Evolutionary conservation across 2,888 invertebrate genomes (phyloP).

Genomic region (Mythimna lalbum): DNA sequence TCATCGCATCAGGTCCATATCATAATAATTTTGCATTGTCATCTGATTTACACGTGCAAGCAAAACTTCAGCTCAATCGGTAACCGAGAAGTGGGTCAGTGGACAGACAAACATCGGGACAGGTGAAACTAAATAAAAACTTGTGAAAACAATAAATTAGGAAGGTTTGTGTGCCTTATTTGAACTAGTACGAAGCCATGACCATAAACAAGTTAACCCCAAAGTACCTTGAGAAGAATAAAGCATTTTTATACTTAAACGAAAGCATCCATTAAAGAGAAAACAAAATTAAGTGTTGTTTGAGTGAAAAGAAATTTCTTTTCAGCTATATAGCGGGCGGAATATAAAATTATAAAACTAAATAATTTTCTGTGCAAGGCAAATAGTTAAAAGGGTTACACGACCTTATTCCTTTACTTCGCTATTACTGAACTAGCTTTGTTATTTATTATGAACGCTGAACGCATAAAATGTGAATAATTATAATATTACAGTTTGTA

Average conservation of each 20-base stretch:
- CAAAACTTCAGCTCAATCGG: too few species aligned
- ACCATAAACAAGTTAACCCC: conserved; percentile 20
- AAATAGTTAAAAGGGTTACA: conserved; percentile 22
- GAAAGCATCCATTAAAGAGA: conserved; percentile 47
- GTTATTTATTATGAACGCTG: neutral
- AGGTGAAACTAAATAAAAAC: too few species aligned
- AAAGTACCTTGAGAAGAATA: conserved; percentile 17
- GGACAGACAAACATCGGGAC: too few species aligned
- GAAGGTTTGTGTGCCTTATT: too few species aligned
- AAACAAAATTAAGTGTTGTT: conserved; percentile 35
- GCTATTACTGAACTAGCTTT: neutral
- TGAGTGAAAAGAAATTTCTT: conserved; percentile 41
- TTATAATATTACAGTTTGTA: neutral
- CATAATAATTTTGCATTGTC: too few species aligned
- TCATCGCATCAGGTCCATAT: too few species aligned
- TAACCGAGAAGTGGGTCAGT: too few species aligned
- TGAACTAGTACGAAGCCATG: too few species aligned
- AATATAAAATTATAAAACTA: conserved; percentile 42
- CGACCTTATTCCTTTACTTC: neutral
- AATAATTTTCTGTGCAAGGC: conserved; percentile 26
- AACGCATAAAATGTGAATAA: neutral
- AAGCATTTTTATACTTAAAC: conserved; percentile 25
- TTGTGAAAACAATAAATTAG: too few species aligned
- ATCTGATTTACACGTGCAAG: too few species aligned
- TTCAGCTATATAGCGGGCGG: conserved; percentile 44